Conservation (phyloP, 23 tunicate genomes). For the Clavelina lepadiformis region DNA sequence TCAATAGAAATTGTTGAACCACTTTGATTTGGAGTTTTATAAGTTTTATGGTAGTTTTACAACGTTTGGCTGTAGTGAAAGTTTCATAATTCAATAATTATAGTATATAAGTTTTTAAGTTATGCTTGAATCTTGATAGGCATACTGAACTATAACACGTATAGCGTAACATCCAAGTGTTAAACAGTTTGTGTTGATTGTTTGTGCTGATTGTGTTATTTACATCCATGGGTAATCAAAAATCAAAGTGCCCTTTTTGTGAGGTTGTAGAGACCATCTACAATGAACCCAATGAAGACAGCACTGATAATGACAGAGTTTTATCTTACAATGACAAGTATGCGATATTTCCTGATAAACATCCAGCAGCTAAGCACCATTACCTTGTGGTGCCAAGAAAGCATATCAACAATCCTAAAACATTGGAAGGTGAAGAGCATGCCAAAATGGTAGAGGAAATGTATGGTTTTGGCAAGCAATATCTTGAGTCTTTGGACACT, state of each 20-base stretch:
- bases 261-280: conserved; percentile 15
- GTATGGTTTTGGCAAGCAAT: conserved; percentile 51
- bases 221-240: too few relatives aligned
- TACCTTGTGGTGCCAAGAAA: conserved; percentile 65
- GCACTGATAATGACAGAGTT: conserved; percentile 31
- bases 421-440: conserved; percentile 44
- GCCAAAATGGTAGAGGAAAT: conserved; percentile 41
- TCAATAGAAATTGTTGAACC: too few relatives aligned
- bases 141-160: too few relatives aligned
- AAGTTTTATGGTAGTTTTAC: too few relatives aligned
- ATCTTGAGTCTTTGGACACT: neutral
- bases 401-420: conserved; percentile 58
- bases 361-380: conserved; percentile 80
- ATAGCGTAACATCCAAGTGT: too few relatives aligned
- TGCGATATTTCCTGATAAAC: conserved; percentile 50
- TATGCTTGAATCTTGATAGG: too few relatives aligned
- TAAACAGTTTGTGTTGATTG: too few relatives aligned
- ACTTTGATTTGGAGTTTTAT: too few relatives aligned
- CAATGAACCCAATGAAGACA: neutral
- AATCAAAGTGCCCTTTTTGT: conserved; percentile 28
- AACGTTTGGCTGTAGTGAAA: too few relatives aligned
- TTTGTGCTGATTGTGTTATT: too few relatives aligned
- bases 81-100: too few relatives aligned
- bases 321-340: conserved; percentile 42
- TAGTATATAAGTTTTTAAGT: too few relatives aligned